Percentiles rank a stretch among this genome's conserved stretches.
phyloP scores from a whole-genome alignment of 2,113 vertebrate genomes.

The Piprites chloris region DNA sequence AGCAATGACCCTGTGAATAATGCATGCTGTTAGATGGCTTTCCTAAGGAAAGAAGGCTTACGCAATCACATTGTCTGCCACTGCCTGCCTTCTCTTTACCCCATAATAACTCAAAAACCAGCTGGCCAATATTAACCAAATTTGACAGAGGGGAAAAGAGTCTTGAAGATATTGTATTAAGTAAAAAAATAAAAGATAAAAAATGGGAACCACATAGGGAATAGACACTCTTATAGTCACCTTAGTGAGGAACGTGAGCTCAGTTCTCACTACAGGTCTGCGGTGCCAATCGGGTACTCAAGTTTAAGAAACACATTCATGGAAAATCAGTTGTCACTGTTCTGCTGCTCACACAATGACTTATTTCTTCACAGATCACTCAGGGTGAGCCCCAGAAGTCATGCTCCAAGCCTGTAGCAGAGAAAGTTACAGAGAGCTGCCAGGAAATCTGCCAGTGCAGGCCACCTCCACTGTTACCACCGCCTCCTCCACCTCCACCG shows the following conservation, averaged over 20 bases:
- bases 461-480: conserved; percentile 87
- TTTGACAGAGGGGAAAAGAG: not conserved
- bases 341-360: conserved; percentile 3
- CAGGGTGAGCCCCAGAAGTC: conserved; percentile 91
- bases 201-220: not conserved
- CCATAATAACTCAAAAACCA: not conserved
- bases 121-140: not conserved
- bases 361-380: conserved; percentile 75
- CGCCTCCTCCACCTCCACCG: conserved; percentile 88
- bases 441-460: conserved; percentile 90
- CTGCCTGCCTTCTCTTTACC: not conserved
- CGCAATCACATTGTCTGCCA: not conserved
- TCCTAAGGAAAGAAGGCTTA: conserved; percentile 48
- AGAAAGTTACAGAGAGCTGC: conserved; percentile 86
- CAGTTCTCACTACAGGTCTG: not conserved
- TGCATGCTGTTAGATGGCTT: conserved; percentile 52
- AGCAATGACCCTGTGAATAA: conserved; percentile 37
- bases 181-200: not conserved
- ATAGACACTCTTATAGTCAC: not conserved
- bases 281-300: not conserved
- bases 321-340: not conserved
- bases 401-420: conserved; percentile 84
- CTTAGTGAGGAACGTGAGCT: not conserved
- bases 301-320: not conserved
- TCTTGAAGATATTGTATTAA: not conserved